Conservation (phyloP, 2,888 invertebrate genomes). For the Synergus laeviventris region DNA sequence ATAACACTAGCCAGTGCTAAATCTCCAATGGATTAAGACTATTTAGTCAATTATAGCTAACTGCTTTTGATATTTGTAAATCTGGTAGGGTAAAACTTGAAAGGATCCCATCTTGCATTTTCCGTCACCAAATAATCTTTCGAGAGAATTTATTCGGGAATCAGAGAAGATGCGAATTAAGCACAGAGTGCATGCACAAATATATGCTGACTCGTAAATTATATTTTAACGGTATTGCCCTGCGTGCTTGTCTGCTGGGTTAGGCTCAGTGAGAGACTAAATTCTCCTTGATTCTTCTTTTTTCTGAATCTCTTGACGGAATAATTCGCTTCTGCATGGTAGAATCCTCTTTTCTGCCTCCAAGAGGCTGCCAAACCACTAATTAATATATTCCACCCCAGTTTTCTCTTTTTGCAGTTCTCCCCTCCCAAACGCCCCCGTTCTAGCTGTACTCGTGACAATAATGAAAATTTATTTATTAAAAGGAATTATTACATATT, state of each 20-base stretch:
- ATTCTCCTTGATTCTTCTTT: slow-evolving; percentile 17
- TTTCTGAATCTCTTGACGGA: slow-evolving; percentile 11
- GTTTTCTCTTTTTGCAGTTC: slow-evolving; percentile 26
- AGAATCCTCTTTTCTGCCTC: slow-evolving; percentile 28
- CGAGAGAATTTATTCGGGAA: slow-evolving; percentile 12
- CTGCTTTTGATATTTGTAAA: neutral
- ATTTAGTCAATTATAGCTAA: too few species aligned
- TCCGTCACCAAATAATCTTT: neutral
- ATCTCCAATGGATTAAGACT: too few species aligned
- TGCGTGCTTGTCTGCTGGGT: slow-evolving; percentile 31
- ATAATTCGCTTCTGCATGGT: slow-evolving; percentile 32
- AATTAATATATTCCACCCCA: slow-evolving; percentile 38
- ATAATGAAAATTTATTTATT: too few species aligned
- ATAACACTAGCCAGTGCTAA: too few species aligned
- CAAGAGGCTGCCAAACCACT: slow-evolving; percentile 36
- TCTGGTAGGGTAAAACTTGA: neutral
- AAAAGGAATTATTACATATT: too few species aligned
- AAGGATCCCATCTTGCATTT: neutral
- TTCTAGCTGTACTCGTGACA: too few species aligned
- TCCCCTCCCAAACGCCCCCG: neutral
- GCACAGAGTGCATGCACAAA: slow-evolving; percentile 11
- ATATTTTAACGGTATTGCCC: slow-evolving; percentile 37
- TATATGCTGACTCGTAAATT: slow-evolving; percentile 39
- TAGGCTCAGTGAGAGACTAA: neutral
- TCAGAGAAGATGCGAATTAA: slow-evolving; percentile 8